Percentiles rank a stretch among this genome's conserved stretches.
phyloP scores from a whole-genome alignment of 1,140 invertebrate genomes.

The Pararge aegeria region DNA sequence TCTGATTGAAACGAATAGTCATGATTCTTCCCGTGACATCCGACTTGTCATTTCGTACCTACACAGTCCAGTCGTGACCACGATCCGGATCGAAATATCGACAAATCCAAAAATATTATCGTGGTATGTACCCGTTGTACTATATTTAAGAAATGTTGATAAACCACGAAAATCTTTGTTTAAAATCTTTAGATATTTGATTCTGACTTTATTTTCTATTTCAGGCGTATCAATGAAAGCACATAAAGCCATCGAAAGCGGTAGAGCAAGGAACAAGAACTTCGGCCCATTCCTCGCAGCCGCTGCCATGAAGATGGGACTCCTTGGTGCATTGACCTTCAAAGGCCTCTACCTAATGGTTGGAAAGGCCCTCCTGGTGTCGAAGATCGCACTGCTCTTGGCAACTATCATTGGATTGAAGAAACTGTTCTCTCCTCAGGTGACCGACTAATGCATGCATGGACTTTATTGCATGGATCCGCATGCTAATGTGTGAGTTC shows the following conservation, averaged over 20 bases:
- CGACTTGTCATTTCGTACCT: no score
- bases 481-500: constrained; percentile 15
- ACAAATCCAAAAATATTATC: no score
- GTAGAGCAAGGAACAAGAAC: constrained; percentile 87
- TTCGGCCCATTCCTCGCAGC: constrained; percentile 87
- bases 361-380: constrained; percentile 90
- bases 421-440: constrained; percentile 87
- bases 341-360: constrained; percentile 90
- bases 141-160: no score
- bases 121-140: no score
- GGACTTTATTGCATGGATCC: constrained; percentile 15
- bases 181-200: no score
- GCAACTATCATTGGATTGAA: constrained; percentile 90
- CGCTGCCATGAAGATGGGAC: constrained; percentile 88
- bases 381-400: constrained; percentile 89
- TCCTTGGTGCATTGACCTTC: constrained; percentile 88
- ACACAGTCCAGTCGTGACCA: no score
- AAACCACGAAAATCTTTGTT: no score
- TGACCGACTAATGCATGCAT: constrained; percentile 56
- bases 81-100: no score
- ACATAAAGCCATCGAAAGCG: constrained; percentile 80
- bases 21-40: no score
- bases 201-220: constrained; percentile 25
- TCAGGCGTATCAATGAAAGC: constrained; percentile 85
- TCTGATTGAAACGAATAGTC: no score